These are phyloP conservation scores for Oxyscelio sp. DNA, from an alignment of 2,888 invertebrate species.

Conservation along the genomic window DNA sequence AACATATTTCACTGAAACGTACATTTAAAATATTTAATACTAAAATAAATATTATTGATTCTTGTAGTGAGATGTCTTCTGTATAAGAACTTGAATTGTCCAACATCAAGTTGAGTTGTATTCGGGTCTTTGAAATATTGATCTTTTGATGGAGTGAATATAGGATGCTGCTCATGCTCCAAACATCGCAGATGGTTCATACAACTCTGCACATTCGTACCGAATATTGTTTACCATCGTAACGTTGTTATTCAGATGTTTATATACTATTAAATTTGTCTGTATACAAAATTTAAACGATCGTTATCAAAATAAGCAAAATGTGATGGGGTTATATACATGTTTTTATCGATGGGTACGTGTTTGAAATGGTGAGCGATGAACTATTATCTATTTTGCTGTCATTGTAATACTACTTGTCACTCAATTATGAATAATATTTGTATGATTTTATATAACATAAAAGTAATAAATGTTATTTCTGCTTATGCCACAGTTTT, in stretches of 20 bases:
- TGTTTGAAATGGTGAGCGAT: neutral
- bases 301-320: neutral
- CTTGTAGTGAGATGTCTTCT: too few species aligned
- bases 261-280: constrained; percentile 9
- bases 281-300: neutral
- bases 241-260: constrained; percentile 36
- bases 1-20: too few species aligned
- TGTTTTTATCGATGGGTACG: neutral
- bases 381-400: neutral
- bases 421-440: too few species aligned
- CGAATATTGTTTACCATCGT: constrained; percentile 52
- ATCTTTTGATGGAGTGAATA: constrained; percentile 53
- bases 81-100: too few species aligned
- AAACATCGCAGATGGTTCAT: constrained; percentile 52
- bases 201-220: constrained; percentile 30
- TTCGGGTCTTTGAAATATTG: constrained; percentile 58
- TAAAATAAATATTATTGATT: too few species aligned
- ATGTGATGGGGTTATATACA: neutral
- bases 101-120: constrained; percentile 18
- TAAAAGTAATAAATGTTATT: too few species aligned
- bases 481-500: too few species aligned
- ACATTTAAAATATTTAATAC: too few species aligned
- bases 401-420: too few species aligned
- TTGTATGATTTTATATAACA: too few species aligned
- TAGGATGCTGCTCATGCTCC: constrained; percentile 67